A percentile compares a stretch with the other conserved stretches of the same genome.
These are phyloP conservation scores for Sinocyclocheilus rhinocerous DNA, from an alignment of 2,113 vertebrate species.

Conservation along the genomic window DNA sequence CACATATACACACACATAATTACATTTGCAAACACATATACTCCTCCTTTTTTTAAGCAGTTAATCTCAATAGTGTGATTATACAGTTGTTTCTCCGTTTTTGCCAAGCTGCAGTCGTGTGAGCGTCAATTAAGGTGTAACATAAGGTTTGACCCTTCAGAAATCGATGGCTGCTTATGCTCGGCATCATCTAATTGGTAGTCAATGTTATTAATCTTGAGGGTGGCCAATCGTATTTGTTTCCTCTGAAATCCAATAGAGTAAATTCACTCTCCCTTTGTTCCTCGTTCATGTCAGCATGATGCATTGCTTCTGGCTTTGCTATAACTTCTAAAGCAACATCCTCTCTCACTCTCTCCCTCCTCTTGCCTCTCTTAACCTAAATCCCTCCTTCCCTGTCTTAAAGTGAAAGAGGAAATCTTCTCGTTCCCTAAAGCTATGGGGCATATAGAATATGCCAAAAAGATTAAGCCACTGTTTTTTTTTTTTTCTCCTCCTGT, in stretches of 20 bases:
- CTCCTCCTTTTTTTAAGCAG: background rate
- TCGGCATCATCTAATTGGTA: conserved; percentile 42
- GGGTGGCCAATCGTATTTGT: conserved; percentile 48
- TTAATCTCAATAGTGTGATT: conserved; percentile 35
- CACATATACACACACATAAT: background rate
- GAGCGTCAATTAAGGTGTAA: conserved; percentile 48
- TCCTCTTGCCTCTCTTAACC: conserved; percentile 1
- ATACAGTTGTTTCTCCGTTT: conserved; percentile 29
- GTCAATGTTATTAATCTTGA: conserved; percentile 49
- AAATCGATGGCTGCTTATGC: conserved; percentile 40
- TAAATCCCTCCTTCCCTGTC: background rate
- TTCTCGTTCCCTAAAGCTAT: conserved; percentile 50
- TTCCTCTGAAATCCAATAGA: conserved; percentile 55
- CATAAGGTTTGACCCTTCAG: conserved; percentile 37
- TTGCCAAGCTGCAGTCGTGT: conserved; percentile 13
- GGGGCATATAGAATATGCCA: conserved; percentile 48
- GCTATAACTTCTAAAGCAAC: conserved; percentile 38
- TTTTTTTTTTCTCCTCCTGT: conserved; percentile 11
- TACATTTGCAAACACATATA: background rate
- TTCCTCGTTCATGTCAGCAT: conserved; percentile 30
- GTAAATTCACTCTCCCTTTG: conserved; percentile 39
- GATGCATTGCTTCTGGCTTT: conserved; percentile 52
- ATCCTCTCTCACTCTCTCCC: conserved; percentile 1
- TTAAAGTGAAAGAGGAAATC: conserved; percentile 33
- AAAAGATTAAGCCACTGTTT: conserved; percentile 47